Percentiles rank a stretch among this genome's conserved stretches.
Evolutionary conservation across 2,888 invertebrate genomes (phyloP).

Genomic region (Idaea biselata): DNA sequence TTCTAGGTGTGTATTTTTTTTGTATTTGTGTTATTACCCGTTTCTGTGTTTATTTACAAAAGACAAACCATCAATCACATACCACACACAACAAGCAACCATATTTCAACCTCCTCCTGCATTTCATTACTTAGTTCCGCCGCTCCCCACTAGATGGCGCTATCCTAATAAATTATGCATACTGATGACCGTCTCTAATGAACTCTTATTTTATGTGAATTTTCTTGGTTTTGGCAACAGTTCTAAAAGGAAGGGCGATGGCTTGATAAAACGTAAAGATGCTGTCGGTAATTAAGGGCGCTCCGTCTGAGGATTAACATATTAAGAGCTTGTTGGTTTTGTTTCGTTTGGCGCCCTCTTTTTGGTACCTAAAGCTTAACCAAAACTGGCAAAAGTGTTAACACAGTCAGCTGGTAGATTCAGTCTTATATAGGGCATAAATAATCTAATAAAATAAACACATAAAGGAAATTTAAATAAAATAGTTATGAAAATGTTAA

Average conservation of each 20-base stretch:
- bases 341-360: neutral
- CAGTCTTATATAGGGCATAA: too few relatives aligned
- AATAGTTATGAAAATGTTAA: too few relatives aligned
- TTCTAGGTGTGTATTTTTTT: too few relatives aligned
- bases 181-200: conserved; percentile 87
- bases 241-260: conserved; percentile 58
- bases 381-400: neutral
- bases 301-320: conserved; percentile 3
- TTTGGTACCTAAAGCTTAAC: neutral
- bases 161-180: conserved; percentile 87
- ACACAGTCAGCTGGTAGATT: neutral
- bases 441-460: too few relatives aligned
- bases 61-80: neutral
- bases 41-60: neutral
- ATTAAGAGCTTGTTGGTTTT: neutral
- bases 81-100: neutral
- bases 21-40: too few relatives aligned
- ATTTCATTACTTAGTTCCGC: conserved; percentile 58
- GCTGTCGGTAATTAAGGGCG: conserved; percentile 32
- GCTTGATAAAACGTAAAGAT: conserved; percentile 50
- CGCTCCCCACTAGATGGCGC: conserved; percentile 65
- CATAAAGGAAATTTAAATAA: too few relatives aligned
- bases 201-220: conserved; percentile 55
- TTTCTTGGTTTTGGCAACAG: conserved; percentile 69
- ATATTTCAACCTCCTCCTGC: neutral